A percentile compares a stretch with the other conserved stretches of the same genome.
phyloP scores from a whole-genome alignment of 2,888 invertebrate genomes.

The Temnothorax rugatulus region DNA sequence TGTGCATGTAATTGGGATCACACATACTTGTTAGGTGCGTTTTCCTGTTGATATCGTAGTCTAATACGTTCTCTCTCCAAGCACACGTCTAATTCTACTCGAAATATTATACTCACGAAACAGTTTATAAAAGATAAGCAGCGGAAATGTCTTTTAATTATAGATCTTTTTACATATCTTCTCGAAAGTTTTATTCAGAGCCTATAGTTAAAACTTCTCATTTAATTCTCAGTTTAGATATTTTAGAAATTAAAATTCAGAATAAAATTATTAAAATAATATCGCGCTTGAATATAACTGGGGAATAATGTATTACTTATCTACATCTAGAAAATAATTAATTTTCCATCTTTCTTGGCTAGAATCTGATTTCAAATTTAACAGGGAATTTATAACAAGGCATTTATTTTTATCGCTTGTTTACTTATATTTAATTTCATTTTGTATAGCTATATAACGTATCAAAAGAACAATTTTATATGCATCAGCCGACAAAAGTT shows the following conservation, averaged over 20 bases:
- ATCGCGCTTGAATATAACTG: background rate
- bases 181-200: background rate
- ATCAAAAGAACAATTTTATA: slow-evolving; percentile 48
- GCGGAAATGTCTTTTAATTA: background rate
- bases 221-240: background rate
- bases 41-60: background rate
- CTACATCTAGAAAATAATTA: background rate
- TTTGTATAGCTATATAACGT: slow-evolving; percentile 8
- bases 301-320: background rate
- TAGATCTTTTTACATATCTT: background rate
- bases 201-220: background rate
- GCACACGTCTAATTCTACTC: background rate
- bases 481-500: slow-evolving; percentile 51
- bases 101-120: background rate
- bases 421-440: background rate
- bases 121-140: background rate
- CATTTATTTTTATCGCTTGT: background rate
- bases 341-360: background rate
- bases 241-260: background rate
- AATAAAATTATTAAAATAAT: background rate
- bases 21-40: background rate
- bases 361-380: background rate
- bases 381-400: background rate
- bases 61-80: background rate
- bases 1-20: background rate